Evolutionary conservation across 2,888 invertebrate genomes (phyloP).

Genomic region (Bembecia ichneumoniformis): DNA sequence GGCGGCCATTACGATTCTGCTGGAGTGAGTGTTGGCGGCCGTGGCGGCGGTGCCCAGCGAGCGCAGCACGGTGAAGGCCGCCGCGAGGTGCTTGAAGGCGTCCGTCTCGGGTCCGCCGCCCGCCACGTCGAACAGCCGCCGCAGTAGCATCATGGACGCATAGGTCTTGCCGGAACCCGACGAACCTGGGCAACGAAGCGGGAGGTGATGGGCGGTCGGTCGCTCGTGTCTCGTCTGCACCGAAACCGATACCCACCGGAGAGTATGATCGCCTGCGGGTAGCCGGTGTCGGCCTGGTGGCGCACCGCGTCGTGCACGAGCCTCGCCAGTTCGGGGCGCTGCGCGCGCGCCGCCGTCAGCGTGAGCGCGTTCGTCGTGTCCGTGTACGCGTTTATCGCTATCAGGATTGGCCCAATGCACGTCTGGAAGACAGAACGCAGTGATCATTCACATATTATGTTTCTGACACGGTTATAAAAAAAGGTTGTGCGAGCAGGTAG

Average conservation of each 20-base stretch:
- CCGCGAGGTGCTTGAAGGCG: conserved; percentile 95
- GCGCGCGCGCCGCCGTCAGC: conserved; percentile 82
- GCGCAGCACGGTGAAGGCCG: conserved; percentile 93
- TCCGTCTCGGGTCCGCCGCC: conserved; percentile 96
- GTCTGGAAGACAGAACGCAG: conserved; percentile 75
- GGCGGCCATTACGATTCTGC: conserved; percentile 80
- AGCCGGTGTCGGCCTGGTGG: conserved; percentile 95
- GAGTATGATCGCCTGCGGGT: conserved; percentile 94
- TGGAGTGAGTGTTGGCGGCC: conserved; percentile 90
- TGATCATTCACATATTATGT: too few relatives aligned
- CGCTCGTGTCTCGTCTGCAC: neutral
- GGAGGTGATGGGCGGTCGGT: neutral
- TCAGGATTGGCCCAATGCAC: conserved; percentile 91
- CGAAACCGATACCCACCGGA: conserved; percentile 83
- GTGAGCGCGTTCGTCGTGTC: conserved; percentile 91
- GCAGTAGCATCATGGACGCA: conserved; percentile 89
- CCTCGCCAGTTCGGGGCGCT: conserved; percentile 86
- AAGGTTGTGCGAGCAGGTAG: too few relatives aligned
- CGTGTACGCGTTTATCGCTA: conserved; percentile 91
- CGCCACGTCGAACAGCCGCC: conserved; percentile 93
- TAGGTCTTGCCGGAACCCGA: conserved; percentile 96
- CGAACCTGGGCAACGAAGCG: conserved; percentile 69
- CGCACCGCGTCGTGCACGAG: conserved; percentile 93
- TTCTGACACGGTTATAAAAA: too few relatives aligned
- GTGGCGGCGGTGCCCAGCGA: conserved; percentile 94